phyloP scores from a whole-genome alignment of 2,888 invertebrate species.

The Gortyna flavago region DNA sequence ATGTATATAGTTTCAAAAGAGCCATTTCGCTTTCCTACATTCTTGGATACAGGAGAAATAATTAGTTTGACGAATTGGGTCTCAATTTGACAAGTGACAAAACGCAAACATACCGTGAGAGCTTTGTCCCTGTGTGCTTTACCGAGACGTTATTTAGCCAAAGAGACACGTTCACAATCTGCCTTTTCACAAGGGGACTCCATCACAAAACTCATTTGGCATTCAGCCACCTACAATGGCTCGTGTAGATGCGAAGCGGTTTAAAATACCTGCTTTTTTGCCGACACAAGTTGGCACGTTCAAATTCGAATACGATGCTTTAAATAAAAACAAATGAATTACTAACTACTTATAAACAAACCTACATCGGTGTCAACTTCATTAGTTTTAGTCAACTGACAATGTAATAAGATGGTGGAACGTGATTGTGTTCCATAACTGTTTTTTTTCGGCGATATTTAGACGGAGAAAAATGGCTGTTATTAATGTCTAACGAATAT shows the following conservation, averaged over 20 bases:
- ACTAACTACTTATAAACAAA: constrained; percentile 55
- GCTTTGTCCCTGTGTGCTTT: constrained; percentile 66
- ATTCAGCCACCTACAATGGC: constrained; percentile 87
- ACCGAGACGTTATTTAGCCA: constrained; percentile 76
- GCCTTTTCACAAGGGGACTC: constrained; percentile 82
- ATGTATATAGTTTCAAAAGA: constrained; percentile 35
- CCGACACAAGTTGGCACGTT: constrained; percentile 79
- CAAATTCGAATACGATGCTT: constrained; percentile 74
- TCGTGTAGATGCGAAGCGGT: constrained; percentile 84
- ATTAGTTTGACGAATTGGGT: constrained; percentile 58
- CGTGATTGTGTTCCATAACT: constrained; percentile 68
- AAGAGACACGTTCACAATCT: constrained; percentile 82
- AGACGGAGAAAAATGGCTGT: constrained; percentile 70
- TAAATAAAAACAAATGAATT: constrained; percentile 68
- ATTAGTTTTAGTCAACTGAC: constrained; percentile 65
- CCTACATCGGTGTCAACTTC: constrained; percentile 46
- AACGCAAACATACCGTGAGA: constrained; percentile 55
- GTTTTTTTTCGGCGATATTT: constrained; percentile 65
- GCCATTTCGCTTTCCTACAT: constrained; percentile 9
- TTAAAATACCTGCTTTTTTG: constrained; percentile 86
- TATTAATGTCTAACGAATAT: constrained; percentile 74
- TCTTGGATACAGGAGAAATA: constrained; percentile 29
- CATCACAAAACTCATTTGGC: constrained; percentile 89
- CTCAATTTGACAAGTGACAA: constrained; percentile 60
- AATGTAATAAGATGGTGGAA: constrained; percentile 65